Conservation (phyloP, 2,113 vertebrate species). For the Lepisosteus osseus region DNA sequence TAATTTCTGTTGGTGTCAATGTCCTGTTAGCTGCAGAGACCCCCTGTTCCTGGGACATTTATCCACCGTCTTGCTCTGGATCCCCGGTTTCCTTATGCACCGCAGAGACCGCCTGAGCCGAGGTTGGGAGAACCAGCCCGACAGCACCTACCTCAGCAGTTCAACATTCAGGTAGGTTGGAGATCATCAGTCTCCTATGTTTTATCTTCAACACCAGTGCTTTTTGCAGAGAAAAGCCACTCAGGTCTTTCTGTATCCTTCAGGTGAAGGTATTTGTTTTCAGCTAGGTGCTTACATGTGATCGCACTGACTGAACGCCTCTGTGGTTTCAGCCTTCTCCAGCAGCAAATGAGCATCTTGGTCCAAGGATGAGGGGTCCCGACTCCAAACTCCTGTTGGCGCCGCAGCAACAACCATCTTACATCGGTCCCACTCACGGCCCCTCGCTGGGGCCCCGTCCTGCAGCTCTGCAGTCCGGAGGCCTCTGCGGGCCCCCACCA, state of each 20-base stretch:
- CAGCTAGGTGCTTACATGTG: background rate
- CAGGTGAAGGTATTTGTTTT: background rate
- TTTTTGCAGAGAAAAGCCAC: background rate
- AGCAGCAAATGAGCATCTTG: constrained; percentile 68
- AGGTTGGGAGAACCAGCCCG: constrained; percentile 70
- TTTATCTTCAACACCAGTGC: background rate
- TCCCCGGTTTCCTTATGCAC: constrained; percentile 62
- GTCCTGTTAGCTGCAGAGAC: constrained; percentile 49
- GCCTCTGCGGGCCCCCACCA: constrained; percentile 58
- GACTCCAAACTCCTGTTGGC: constrained; percentile 48
- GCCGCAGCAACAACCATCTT: constrained; percentile 54
- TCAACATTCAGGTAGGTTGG: constrained; percentile 76
- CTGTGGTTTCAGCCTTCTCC: constrained; percentile 59
- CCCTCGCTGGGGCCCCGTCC: constrained; percentile 71
- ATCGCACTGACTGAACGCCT: background rate
- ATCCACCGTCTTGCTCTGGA: constrained; percentile 71
- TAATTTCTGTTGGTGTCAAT: background rate
- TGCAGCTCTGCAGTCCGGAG: constrained; percentile 67
- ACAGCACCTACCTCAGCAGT: constrained; percentile 67
- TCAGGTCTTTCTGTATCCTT: too few species aligned
- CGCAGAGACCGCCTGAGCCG: constrained; percentile 65
- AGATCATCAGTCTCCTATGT: background rate
- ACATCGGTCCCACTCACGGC: constrained; percentile 71
- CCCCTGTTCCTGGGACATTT: constrained; percentile 63
- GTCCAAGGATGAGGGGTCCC: constrained; percentile 61